A percentile compares a stretch with the other conserved stretches of the same genome.
phyloP scores from a whole-genome alignment of 1,140 invertebrate species.

The Kradibia gibbosae region DNA sequence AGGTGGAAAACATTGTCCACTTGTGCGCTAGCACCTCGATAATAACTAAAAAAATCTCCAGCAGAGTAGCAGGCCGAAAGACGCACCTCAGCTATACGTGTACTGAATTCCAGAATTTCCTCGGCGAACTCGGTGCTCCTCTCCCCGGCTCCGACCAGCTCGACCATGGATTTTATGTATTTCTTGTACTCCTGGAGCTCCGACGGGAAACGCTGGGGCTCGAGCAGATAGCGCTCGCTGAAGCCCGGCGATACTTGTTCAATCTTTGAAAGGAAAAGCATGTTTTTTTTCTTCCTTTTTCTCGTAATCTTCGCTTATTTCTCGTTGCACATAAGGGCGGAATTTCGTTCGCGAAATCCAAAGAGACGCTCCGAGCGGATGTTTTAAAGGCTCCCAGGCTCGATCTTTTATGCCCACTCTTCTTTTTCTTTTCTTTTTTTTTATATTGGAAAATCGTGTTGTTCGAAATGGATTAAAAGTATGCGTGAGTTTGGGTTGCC shows the following conservation, averaged over 20 bases:
- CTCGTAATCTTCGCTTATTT: constrained; percentile 7
- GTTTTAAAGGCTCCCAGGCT: constrained; percentile 17
- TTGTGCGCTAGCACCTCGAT: neutral
- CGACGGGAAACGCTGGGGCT: constrained; percentile 75
- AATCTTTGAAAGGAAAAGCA: constrained; percentile 66
- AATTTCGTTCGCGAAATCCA: constrained; percentile 12
- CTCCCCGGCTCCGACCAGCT: constrained; percentile 69
- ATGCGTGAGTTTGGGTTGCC: neutral
- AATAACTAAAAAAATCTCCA: neutral
- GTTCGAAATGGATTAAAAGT: constrained; percentile 31
- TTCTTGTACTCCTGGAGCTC: constrained; percentile 77
- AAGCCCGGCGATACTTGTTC: constrained; percentile 80
- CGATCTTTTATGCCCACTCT: too few species aligned
- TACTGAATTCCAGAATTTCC: constrained; percentile 82
- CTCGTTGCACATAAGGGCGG: neutral
- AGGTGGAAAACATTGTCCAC: neutral
- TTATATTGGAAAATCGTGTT: constrained; percentile 20
- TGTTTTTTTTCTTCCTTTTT: constrained; percentile 23
- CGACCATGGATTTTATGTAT: constrained; percentile 76
- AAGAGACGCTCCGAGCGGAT: neutral
- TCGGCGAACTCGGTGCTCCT: constrained; percentile 75
- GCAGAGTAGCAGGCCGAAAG: neutral
- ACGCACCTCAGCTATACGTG: constrained; percentile 77
- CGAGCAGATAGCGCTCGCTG: constrained; percentile 77
- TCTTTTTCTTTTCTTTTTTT: constrained; percentile 5